Conservation (phyloP, 1,140 invertebrate species). For the Calosoma granatense region DNA sequence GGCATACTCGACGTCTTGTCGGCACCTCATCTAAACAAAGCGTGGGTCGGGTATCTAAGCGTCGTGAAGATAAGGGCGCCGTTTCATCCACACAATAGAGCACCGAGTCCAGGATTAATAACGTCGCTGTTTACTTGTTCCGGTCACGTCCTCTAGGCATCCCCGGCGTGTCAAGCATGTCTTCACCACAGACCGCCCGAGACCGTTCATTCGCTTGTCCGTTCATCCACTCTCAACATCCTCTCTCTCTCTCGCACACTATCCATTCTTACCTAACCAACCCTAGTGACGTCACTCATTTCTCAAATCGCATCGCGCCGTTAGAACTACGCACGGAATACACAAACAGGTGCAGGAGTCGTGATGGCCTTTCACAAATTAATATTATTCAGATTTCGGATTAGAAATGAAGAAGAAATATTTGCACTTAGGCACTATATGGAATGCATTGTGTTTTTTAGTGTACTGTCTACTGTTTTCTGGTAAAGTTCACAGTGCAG, state of each 20-base stretch:
- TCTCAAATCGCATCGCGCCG: not conserved
- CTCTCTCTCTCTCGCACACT: not conserved
- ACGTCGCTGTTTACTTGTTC: not conserved
- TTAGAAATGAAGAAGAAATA: too few relatives aligned
- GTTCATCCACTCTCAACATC: too few relatives aligned
- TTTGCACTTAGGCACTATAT: too few relatives aligned
- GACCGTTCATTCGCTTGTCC: too few relatives aligned
- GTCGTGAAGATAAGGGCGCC: not conserved
- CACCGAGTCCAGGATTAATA: not conserved
- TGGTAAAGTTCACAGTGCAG: too few relatives aligned
- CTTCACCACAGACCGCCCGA: not conserved
- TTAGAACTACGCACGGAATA: not conserved
- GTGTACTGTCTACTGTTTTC: too few relatives aligned
- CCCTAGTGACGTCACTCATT: not conserved
- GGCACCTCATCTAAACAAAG: not conserved
- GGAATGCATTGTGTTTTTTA: too few relatives aligned
- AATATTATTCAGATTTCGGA: too few relatives aligned
- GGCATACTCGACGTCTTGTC: too few relatives aligned
- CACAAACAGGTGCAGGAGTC: too few relatives aligned
- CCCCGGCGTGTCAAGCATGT: not conserved
- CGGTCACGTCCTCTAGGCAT: not conserved
- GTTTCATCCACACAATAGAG: not conserved
- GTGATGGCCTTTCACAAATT: too few relatives aligned
- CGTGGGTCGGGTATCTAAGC: not conserved
- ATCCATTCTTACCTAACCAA: too few relatives aligned